Conservation (phyloP, 1,140 invertebrate species). For the Oedothorax gibbosus region DNA sequence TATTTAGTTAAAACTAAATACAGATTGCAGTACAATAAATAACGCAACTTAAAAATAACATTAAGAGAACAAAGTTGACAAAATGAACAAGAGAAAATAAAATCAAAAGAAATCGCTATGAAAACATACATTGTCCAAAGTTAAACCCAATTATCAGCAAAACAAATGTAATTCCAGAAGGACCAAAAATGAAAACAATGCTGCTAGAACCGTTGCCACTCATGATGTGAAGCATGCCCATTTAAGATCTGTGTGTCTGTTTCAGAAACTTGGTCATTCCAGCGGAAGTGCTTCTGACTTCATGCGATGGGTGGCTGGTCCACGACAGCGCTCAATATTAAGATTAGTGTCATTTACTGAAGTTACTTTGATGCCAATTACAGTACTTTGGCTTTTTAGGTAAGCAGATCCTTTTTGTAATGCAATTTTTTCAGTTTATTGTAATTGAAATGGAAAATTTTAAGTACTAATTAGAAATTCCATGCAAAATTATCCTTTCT, state of each 20-base stretch:
- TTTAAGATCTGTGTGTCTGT: constrained; percentile 32
- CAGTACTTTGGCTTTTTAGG: constrained; percentile 85
- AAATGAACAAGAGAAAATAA: neutral
- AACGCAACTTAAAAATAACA: no score
- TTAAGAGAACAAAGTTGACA: neutral
- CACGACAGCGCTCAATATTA: constrained; percentile 77
- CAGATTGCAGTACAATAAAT: no score
- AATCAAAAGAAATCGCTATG: no score
- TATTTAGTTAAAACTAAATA: no score
- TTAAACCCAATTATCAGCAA: neutral
- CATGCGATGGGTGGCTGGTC: constrained; percentile 81
- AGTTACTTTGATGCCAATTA: constrained; percentile 91
- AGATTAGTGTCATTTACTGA: constrained; percentile 88
- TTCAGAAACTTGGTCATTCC: constrained; percentile 85
- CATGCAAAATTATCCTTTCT: no score
- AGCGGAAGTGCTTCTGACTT: constrained; percentile 88
- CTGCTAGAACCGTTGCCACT: neutral
- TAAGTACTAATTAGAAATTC: no score
- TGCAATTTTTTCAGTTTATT: constrained; percentile 31
- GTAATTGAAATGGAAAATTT: neutral
- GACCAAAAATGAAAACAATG: no score
- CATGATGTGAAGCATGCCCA: neutral
- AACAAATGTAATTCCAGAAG: neutral
- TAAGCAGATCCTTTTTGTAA: constrained; percentile 73
- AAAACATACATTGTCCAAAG: no score